Conservation (phyloP, 2,888 invertebrate species). For the Clunio marinus region DNA sequence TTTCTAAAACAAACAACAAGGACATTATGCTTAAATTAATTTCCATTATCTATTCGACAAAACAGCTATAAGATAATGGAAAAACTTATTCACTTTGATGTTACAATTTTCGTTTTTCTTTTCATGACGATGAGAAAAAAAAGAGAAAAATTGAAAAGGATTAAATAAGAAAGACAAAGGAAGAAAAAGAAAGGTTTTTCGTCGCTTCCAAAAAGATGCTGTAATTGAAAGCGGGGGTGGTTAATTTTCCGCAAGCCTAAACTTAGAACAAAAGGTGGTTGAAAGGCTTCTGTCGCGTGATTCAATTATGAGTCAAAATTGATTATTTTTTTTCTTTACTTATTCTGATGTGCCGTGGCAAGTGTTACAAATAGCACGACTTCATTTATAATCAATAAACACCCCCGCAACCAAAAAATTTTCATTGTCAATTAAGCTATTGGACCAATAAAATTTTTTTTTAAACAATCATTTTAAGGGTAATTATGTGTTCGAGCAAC, state of each 20-base stretch:
- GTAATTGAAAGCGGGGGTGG: neutral
- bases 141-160: constrained; percentile 3
- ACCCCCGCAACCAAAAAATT: neutral
- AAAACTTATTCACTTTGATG: constrained; percentile 23
- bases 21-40: constrained; percentile 14
- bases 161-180: neutral
- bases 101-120: too few relatives aligned
- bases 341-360: neutral
- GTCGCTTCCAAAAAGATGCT: neutral
- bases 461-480: neutral
- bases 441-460: neutral
- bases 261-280: neutral
- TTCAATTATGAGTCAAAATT: neutral
- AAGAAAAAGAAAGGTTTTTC: too few relatives aligned
- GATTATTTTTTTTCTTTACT: too few relatives aligned
- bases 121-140: too few relatives aligned
- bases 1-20: neutral
- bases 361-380: neutral
- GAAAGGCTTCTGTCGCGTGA: neutral
- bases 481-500: neutral
- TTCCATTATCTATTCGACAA: constrained; percentile 16
- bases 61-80: neutral
- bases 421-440: neutral
- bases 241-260: neutral
- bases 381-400: neutral